phyloP scores from a whole-genome alignment of 2,113 vertebrate genomes.

The Boulengeromyrus knoepffleri region DNA sequence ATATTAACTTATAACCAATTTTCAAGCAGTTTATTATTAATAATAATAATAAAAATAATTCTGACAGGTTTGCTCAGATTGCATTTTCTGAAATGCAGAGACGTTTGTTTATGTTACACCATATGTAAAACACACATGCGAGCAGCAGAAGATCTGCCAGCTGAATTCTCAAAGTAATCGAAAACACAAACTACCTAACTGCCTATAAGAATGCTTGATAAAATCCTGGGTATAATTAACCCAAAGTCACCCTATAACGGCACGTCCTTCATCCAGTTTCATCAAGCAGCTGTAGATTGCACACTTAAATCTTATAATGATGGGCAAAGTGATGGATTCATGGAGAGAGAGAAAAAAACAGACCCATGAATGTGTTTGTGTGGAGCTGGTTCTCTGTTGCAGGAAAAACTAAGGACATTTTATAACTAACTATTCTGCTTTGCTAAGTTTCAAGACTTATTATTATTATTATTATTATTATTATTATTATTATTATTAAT shows the following conservation, averaged over 20 bases:
- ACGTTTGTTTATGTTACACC: not conserved
- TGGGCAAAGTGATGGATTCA: not conserved
- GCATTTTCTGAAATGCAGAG: not conserved
- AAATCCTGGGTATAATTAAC: not conserved
- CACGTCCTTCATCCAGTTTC: not conserved
- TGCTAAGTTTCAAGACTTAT: not conserved
- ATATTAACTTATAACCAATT: not conserved
- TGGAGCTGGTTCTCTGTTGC: not conserved
- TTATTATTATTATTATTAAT: not conserved
- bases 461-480: not conserved
- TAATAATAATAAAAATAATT: not conserved
- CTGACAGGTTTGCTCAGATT: not conserved
- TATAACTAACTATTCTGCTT: not conserved
- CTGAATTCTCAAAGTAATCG: not conserved
- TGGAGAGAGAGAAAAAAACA: not conserved
- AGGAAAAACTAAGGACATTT: not conserved
- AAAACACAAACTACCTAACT: not conserved
- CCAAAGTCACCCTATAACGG: not conserved
- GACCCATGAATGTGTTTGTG: not conserved
- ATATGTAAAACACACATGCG: not conserved
- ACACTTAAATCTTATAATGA: not conserved
- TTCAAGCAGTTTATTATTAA: not conserved
- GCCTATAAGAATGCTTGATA: not conserved
- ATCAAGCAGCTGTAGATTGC: not conserved
- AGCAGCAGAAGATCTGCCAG: not conserved